phyloP scores from a whole-genome alignment of 2,113 vertebrate species.

The Aptenodytes forsteri region DNA sequence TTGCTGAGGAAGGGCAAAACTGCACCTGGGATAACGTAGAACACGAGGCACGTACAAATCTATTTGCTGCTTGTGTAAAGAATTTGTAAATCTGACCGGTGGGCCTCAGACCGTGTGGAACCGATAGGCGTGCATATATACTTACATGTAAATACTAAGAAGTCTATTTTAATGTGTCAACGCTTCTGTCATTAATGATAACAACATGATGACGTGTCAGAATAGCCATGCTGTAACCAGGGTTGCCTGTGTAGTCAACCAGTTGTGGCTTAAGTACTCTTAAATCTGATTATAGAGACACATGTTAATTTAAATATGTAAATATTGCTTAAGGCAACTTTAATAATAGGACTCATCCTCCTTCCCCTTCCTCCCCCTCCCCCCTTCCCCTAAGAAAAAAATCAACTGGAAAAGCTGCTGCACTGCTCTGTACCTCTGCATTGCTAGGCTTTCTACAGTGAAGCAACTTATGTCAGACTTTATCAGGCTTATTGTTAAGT shows the following conservation, averaged over 20 bases:
- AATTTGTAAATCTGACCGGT: not conserved
- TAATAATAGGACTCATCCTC: constrained; percentile 52
- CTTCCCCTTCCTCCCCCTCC: not conserved
- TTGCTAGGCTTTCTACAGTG: constrained; percentile 48
- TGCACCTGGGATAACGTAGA: not conserved
- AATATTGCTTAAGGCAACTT: constrained; percentile 34
- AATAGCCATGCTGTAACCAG: not conserved
- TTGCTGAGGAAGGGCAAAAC: not conserved
- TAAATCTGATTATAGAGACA: constrained; percentile 19
- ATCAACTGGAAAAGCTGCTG: constrained; percentile 9
- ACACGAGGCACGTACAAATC: rapidly evolving
- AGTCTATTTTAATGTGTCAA: not conserved
- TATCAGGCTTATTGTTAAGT: constrained; percentile 32
- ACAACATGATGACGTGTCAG: not conserved
- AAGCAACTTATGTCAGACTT: constrained; percentile 44
- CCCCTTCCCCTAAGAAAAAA: not conserved
- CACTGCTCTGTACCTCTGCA: constrained; percentile 28
- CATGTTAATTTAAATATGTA: constrained; percentile 32
- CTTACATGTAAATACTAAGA: not conserved
- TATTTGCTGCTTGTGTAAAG: not conserved
- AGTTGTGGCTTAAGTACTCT: constrained; percentile 2
- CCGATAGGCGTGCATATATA: not conserved
- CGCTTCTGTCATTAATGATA: not conserved
- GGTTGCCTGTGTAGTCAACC: not conserved
- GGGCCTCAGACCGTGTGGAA: not conserved